Base-by-base conservation (phyloP, 1,140 invertebrate genomes). In the Lasioglossum baleicum region DNA sequence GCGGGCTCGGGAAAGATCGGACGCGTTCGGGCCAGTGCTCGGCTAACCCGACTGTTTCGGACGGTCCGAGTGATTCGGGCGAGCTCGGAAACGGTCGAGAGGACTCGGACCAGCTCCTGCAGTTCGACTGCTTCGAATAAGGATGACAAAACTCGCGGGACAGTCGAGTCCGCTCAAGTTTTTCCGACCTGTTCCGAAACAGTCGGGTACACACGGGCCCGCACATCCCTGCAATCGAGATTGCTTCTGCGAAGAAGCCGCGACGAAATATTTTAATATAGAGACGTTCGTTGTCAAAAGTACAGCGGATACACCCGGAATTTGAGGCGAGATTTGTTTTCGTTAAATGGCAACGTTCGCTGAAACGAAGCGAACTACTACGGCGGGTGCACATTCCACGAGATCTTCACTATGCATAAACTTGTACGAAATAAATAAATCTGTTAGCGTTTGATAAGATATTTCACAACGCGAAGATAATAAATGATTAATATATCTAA, bases 381-480 rank as follows among this genome's bases (percentile, higher is more conserved):
- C 51, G 63, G 65, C 81, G 83, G 66, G 75, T 80, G 83, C 79
- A 91, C 90, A 91, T 91, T 91, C 90, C 90, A 89, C 80, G 76
- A 83, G 78, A 48, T 48, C 85, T 89, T 79, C 75, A 80, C 61
- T 85, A 80, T 81, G 75, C 80, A 75, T 74, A 65, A 80, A 79
- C 68, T 75, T 80, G 80, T 80, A 83, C 84, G 86, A 83, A 80
- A 40, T 81, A 83, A n/a, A 83, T 80, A 48, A 84, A 89, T 78
- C 85, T 83, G 83, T 90, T 91, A 90, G 89, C 83, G 83, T 89
- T 89, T 90, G 88, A 88, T 89, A 91, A 87, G 63, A 68, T 63
- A 65, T 84, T 53, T 80, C 75, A 74, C 70, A 58, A 84, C 56
- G 66, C 70, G 70, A 81, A 65, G 61, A 83, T 80, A 81, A 86